Percentiles rank a stretch among this genome's conserved stretches.
Conservation (phyloP, 2,797 vertebrate species). For the Apogon hyalosoma region DNA sequence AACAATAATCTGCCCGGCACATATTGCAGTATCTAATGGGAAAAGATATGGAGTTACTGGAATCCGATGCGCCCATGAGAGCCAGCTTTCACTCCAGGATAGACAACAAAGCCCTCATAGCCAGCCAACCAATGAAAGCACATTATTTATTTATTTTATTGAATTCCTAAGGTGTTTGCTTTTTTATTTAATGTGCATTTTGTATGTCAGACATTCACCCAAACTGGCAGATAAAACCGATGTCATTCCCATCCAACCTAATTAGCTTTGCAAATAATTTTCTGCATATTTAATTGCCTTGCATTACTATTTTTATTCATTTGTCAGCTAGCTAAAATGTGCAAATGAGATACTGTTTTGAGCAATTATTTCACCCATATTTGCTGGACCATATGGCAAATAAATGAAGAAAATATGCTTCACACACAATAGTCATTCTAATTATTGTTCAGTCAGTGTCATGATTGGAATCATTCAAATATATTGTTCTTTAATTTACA, state of each 20-base stretch:
- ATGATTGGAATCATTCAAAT: slow-evolving; percentile 47
- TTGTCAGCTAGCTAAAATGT: slow-evolving; percentile 66
- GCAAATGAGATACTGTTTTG: slow-evolving; percentile 70
- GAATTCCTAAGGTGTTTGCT: slow-evolving; percentile 49
- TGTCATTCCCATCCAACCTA: slow-evolving; percentile 56
- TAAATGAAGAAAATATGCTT: slow-evolving; percentile 53
- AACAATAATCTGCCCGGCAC: slow-evolving; percentile 52
- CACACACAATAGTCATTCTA: slow-evolving; percentile 52
- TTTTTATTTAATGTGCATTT: slow-evolving; percentile 52
- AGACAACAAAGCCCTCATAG: slow-evolving; percentile 49
- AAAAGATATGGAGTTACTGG: slow-evolving; percentile 49
- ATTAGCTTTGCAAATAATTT: slow-evolving; percentile 67
- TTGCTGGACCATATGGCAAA: slow-evolving; percentile 58
- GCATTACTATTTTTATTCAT: slow-evolving; percentile 66
- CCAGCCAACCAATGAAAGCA: slow-evolving; percentile 39
- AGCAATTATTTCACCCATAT: slow-evolving; percentile 61
- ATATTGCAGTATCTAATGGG: slow-evolving; percentile 57
- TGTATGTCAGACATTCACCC: slow-evolving; percentile 42
- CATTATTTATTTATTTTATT: slow-evolving; percentile 57
- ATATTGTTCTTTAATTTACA: slow-evolving; percentile 41
- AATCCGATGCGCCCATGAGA: slow-evolving; percentile 39
- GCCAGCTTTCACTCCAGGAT: slow-evolving; percentile 53
- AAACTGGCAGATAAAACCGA: slow-evolving; percentile 52
- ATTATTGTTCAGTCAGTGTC: slow-evolving; percentile 58
- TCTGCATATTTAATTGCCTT: slow-evolving; percentile 54